These are phyloP conservation scores for Dicranocentrus wangi DNA, from an alignment of 2,888 invertebrate species.

Conservation along the genomic window DNA sequence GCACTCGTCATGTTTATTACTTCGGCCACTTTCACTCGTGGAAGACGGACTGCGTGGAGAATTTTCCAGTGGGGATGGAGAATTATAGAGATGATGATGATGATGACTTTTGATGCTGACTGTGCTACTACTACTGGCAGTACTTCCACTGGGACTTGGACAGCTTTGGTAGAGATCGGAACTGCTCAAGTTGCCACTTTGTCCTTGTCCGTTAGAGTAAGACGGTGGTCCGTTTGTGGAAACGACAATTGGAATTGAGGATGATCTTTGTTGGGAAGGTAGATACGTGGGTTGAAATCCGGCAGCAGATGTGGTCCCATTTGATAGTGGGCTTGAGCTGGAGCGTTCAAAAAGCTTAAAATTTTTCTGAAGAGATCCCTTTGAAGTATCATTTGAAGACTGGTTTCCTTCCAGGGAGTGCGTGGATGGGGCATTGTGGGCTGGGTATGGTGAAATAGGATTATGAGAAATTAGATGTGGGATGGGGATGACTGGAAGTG, in stretches of 20 bases:
- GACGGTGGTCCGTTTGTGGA: constrained; percentile 31
- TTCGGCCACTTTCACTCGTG: constrained; percentile 55
- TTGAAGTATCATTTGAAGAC: constrained; percentile 30
- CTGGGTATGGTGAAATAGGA: constrained; percentile 49
- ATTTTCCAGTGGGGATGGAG: constrained; percentile 53
- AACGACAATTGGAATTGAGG: constrained; percentile 58
- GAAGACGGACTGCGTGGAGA: constrained; percentile 44
- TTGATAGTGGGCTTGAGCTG: constrained; percentile 51
- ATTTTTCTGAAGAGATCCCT: constrained; percentile 24
- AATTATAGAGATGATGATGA: constrained; percentile 33
- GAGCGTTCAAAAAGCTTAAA: constrained; percentile 28
- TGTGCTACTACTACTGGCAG: constrained; percentile 45
- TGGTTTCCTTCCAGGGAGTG: neutral
- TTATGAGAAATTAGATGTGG: constrained; percentile 51
- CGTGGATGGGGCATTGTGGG: constrained; percentile 46
- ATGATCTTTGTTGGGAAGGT: constrained; percentile 4
- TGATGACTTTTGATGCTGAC: constrained; percentile 62
- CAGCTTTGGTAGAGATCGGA: constrained; percentile 44
- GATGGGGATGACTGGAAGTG: constrained; percentile 32
- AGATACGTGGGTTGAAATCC: constrained; percentile 44
- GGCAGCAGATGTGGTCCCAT: constrained; percentile 23
- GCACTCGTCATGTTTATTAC: constrained; percentile 36
- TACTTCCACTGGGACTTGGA: constrained; percentile 65
- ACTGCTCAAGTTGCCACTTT: constrained; percentile 31
- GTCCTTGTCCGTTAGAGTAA: constrained; percentile 49